Base-by-base conservation (phyloP, 2,113 vertebrate genomes). In the Ptychochromis oligacanthus region DNA sequence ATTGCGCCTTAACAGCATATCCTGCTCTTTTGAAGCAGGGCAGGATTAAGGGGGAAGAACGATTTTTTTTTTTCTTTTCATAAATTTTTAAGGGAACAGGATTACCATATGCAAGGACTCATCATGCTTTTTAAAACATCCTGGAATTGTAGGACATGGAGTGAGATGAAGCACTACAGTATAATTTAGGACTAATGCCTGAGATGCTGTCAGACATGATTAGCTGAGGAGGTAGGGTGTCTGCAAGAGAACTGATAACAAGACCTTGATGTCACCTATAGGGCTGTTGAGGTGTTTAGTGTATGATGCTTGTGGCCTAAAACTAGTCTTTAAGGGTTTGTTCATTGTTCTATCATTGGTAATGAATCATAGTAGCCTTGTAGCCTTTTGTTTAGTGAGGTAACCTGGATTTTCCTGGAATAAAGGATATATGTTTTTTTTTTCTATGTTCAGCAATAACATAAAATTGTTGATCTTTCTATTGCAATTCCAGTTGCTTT, bases 171-270 rank as follows among this genome's bases (percentile, higher is more conserved):
- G 79, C 84, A 56, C 89, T 81, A 62, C n/a, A 2, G 77, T 79
- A 67, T 60, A 78, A 57, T 86, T 72, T 77, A 70, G 82, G 80
- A 85, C 46, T 49, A 43, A 62, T 75, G 82, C 49, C 62, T 79
- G 52, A 70, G 89, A 61, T 56, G 77, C 31, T 87, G 67, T 90
- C 67, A 87, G 79, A 78, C 46, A 61, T 24, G 86, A 93, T 93
- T 90, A 88, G 64, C 36, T 81, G 59, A 82, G 65, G 85, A 76
- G 7, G 17, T 85, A n/a, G 78, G 8, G 79, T 60, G 83, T 78
- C 79, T 90, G 84, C 24, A 65, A 87, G 58, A 49, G 58, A 84
- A 77, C 78, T 88, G 91, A 87, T 88, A 85, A 85, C 26, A 79
- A 64, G 65, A 81, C 58, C 75, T 70, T 28, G 12, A 28, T 79